phyloP scores from a whole-genome alignment of 2,888 invertebrate genomes.

The Thalpophila matura region DNA sequence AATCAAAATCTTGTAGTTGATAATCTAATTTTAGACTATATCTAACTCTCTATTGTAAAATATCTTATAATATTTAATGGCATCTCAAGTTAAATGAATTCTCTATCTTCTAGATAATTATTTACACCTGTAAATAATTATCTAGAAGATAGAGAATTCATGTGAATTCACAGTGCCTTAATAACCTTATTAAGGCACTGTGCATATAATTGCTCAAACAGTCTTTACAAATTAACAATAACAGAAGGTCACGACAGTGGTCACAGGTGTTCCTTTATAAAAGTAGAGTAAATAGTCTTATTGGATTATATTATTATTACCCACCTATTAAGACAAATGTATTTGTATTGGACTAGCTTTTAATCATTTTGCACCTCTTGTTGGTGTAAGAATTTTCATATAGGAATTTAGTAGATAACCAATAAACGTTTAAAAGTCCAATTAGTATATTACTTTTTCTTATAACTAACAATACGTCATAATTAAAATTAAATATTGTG shows the following conservation, averaged over 20 bases:
- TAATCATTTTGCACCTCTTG: slow-evolving; percentile 39
- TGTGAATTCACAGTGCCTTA: no score
- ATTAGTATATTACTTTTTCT: neutral
- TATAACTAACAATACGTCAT: no score
- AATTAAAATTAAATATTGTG: neutral
- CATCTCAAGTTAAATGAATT: neutral
- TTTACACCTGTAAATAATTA: no score
- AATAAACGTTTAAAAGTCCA: neutral
- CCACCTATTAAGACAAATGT: slow-evolving; percentile 60
- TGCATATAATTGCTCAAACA: slow-evolving; percentile 63
- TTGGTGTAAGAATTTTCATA: slow-evolving; percentile 27
- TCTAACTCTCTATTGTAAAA: neutral
- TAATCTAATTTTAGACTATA: no score
- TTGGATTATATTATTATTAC: slow-evolving; percentile 67
- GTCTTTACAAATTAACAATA: slow-evolving; percentile 65
- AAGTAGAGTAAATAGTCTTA: slow-evolving; percentile 67
- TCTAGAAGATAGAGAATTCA: no score
- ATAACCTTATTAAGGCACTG: slow-evolving; percentile 19
- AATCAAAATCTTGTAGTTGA: no score
- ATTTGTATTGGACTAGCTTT: slow-evolving; percentile 34
- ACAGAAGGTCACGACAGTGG: slow-evolving; percentile 70
- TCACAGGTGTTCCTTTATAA: slow-evolving; percentile 73
- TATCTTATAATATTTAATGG: neutral
- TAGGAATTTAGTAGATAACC: slow-evolving; percentile 13
- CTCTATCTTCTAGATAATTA: slow-evolving; percentile 7